These are phyloP conservation scores for Exaiptasia diaphana DNA, from an alignment of 64 coral and sea anemone genomes.

Conservation along the genomic window DNA sequence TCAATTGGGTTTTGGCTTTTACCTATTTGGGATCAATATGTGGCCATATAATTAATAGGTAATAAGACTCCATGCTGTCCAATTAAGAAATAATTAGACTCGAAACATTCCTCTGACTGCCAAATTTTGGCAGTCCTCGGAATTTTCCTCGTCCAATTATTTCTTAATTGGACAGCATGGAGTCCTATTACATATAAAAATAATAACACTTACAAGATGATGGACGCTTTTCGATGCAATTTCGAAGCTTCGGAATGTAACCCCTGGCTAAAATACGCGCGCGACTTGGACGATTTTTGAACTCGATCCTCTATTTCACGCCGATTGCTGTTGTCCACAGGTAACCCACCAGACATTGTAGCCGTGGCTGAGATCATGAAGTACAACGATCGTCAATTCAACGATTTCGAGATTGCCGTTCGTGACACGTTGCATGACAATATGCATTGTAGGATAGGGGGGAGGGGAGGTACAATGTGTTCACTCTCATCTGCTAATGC, in stretches of 20 bases:
- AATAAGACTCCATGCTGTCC: too few relatives aligned
- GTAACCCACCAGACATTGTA: slow-evolving; percentile 77
- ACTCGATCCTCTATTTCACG: too few relatives aligned
- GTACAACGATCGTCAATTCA: slow-evolving; percentile 40
- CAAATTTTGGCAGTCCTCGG: not conserved
- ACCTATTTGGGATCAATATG: too few relatives aligned
- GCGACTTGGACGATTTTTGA: too few relatives aligned
- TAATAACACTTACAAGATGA: too few relatives aligned
- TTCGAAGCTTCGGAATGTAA: too few relatives aligned
- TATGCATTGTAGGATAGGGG: slow-evolving; percentile 89
- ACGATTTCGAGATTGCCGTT: slow-evolving; percentile 65
- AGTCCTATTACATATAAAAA: not conserved
- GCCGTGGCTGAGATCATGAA: slow-evolving; percentile 69
- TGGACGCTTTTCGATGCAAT: too few relatives aligned
- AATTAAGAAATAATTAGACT: too few relatives aligned
- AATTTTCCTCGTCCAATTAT: not conserved
- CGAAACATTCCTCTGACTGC: too few relatives aligned
- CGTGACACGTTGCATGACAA: slow-evolving; percentile 76
- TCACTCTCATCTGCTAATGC: slow-evolving; percentile 65
- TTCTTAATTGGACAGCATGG: not conserved
- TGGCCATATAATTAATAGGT: too few relatives aligned
- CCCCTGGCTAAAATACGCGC: too few relatives aligned
- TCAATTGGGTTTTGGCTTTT: too few relatives aligned
- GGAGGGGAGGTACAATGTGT: slow-evolving; percentile 73
- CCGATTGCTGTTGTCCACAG: slow-evolving; percentile 1